These are phyloP conservation scores for Acleris sparsana DNA, from an alignment of 2,888 invertebrate genomes.

Conservation along the genomic window DNA sequence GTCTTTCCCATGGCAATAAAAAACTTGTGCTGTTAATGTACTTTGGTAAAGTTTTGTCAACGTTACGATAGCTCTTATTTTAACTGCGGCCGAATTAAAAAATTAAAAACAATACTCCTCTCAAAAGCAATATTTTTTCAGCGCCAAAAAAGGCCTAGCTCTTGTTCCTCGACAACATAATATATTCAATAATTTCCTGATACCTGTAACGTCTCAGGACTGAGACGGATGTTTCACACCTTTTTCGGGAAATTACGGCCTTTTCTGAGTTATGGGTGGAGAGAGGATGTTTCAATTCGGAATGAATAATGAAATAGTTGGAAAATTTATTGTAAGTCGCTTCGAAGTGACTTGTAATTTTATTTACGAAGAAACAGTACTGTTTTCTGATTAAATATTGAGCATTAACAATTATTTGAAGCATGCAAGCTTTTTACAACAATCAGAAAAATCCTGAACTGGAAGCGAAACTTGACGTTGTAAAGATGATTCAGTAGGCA, in stretches of 20 bases:
- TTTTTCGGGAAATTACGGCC: constrained; percentile 48
- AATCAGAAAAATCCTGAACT: too few species aligned
- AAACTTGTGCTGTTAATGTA: too few species aligned
- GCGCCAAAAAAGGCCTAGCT: not conserved
- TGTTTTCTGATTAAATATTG: not conserved
- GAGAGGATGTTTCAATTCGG: constrained; percentile 32
- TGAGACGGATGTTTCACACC: constrained; percentile 52
- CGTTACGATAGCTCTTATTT: too few species aligned
- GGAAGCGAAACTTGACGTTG: too few species aligned
- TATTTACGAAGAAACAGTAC: constrained; percentile 5
- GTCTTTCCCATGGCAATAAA: too few species aligned
- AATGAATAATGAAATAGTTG: constrained; percentile 38
- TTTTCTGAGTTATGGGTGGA: constrained; percentile 47
- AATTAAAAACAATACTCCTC: too few species aligned
- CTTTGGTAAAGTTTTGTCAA: too few species aligned
- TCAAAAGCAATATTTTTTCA: too few species aligned
- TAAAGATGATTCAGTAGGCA: too few species aligned
- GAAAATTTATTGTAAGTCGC: constrained; percentile 20
- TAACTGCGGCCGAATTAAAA: too few species aligned
- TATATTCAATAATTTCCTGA: constrained; percentile 48
- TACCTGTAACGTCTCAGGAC: constrained; percentile 38
- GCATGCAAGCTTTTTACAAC: too few species aligned
- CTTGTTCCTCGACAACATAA: constrained; percentile 1
- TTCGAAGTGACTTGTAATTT: constrained; percentile 1
- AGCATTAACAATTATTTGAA: not conserved